phyloP scores from a whole-genome alignment of 2,797 vertebrate species.

The Tenualosa thibaudeaui region DNA sequence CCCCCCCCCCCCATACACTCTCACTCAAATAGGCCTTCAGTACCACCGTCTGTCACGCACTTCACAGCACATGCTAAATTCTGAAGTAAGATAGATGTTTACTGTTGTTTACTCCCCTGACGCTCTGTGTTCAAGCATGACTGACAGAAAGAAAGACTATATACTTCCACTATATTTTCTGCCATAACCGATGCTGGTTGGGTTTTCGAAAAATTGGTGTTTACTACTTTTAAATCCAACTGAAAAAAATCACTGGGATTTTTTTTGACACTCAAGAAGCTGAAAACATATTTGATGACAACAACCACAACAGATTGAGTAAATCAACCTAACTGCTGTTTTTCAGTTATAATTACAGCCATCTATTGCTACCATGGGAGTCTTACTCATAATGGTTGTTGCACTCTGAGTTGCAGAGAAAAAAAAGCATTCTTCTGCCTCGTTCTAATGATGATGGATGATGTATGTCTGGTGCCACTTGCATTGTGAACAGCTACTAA shows the following conservation, averaged over 20 bases:
- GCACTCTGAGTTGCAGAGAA: not conserved
- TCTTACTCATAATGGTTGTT: not conserved
- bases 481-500: not conserved
- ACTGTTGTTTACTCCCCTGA: not conserved
- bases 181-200: not conserved
- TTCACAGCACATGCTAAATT: not conserved
- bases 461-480: not conserved
- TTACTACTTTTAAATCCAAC: not conserved
- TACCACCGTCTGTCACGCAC: not conserved
- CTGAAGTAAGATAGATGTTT: not conserved
- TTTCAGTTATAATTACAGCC: not conserved
- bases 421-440: not conserved
- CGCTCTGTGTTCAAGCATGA: not conserved
- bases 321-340: not conserved
- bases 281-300: not conserved
- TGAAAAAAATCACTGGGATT: not conserved
- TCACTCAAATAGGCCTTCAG: not conserved
- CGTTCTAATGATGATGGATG: not conserved
- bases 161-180: not conserved
- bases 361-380: not conserved
- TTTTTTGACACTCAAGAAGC: not conserved
- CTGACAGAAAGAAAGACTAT: no score
- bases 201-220: not conserved
- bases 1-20: not conserved
- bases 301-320: not conserved